Conservation (phyloP, 2,113 vertebrate species). For the Neolamprologus toae region DNA sequence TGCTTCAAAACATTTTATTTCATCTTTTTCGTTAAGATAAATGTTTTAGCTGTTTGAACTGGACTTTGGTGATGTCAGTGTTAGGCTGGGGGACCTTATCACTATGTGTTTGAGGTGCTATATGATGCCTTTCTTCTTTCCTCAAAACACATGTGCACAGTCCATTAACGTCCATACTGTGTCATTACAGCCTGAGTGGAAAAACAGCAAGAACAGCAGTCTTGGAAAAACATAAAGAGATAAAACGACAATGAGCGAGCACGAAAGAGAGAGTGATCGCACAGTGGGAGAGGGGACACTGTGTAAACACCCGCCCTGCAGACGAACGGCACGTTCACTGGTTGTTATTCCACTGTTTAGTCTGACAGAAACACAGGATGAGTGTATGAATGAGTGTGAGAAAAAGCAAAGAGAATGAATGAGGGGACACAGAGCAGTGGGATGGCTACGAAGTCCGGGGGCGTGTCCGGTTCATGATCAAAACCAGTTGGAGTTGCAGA, state of each 20-base stretch:
- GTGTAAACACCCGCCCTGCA: conserved; percentile 19
- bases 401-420: neutral
- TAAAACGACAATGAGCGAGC: neutral
- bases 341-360: conserved; percentile 24
- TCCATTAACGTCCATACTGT: neutral
- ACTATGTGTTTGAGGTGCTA: neutral
- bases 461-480: neutral
- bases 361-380: conserved; percentile 4
- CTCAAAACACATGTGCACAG: neutral
- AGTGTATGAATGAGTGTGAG: conserved; percentile 22
- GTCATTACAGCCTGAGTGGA: neutral
- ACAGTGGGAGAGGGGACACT: neutral
- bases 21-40: neutral
- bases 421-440: neutral
- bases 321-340: conserved; percentile 27
- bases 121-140: neutral
- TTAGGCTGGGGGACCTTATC: neutral
- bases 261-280: neutral
- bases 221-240: neutral
- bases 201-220: conserved; percentile 19
- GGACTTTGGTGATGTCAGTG: neutral
- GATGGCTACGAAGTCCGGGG: neutral
- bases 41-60: neutral
- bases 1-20: neutral
- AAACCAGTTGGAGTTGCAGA: neutral